A percentile compares a stretch with the other conserved stretches of the same genome.
Conservation (phyloP, 2,888 invertebrate species). For the Drosophila acutilabella region DNA sequence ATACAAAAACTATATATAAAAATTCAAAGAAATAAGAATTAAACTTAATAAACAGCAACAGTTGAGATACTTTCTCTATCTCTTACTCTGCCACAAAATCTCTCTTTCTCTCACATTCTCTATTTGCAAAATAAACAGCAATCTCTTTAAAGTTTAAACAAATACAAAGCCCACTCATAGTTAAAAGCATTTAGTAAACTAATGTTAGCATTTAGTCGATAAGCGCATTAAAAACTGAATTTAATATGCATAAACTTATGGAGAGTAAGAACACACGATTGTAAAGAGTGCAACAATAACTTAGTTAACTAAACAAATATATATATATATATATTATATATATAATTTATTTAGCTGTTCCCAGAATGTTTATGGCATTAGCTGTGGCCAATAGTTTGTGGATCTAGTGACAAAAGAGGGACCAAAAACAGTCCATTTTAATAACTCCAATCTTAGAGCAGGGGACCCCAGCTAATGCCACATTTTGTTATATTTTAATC, state of each 20-base stretch:
- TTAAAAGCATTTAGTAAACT: slow-evolving; percentile 67
- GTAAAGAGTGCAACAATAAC: slow-evolving; percentile 52
- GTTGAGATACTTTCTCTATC: slow-evolving; percentile 4
- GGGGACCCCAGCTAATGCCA: slow-evolving; percentile 4
- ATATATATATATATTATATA: slow-evolving; percentile 8
- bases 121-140: slow-evolving; percentile 21
- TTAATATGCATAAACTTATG: slow-evolving; percentile 48
- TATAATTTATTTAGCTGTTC: slow-evolving; percentile 4
- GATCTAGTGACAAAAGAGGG: slow-evolving; percentile 28
- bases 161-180: slow-evolving; percentile 55
- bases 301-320: slow-evolving; percentile 44
- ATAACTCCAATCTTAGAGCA: slow-evolving; percentile 25
- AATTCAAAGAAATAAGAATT: slow-evolving; percentile 22
- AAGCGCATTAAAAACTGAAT: slow-evolving; percentile 69
- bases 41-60: slow-evolving; percentile 11
- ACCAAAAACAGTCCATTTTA: slow-evolving; percentile 53
- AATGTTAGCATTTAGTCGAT: slow-evolving; percentile 53
- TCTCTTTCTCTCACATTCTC: slow-evolving; percentile 8
- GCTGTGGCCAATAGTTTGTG: slow-evolving; percentile 11
- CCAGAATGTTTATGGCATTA: slow-evolving; percentile 14
- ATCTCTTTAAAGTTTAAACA: slow-evolving; percentile 21
- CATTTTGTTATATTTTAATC: not conserved
- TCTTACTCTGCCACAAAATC: slow-evolving; percentile 2
- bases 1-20: not conserved
- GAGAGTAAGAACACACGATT: slow-evolving; percentile 14